Percentiles rank a stretch among this genome's conserved stretches.
Evolutionary conservation across 2,113 vertebrate genomes (phyloP).

Genomic region (Romanogobio albipinnatus): DNA sequence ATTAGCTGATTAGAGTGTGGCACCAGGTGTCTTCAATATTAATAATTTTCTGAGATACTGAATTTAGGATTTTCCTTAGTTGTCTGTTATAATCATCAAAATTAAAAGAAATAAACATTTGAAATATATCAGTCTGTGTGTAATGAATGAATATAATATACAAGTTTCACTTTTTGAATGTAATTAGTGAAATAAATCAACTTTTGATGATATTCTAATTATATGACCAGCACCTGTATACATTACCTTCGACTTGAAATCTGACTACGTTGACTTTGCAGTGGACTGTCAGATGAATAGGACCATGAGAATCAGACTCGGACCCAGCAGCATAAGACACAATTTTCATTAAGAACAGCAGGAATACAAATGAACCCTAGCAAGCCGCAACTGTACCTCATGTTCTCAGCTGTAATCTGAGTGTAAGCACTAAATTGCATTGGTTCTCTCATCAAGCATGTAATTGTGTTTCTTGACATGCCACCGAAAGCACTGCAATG

Average conservation of each 20-base stretch:
- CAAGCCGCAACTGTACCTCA: neutral
- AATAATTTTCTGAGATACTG: too few species aligned
- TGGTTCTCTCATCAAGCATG: conserved; percentile 53
- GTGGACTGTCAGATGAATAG: neutral
- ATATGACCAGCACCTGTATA: too few species aligned
- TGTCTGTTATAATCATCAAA: too few species aligned
- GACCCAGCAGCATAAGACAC: conserved; percentile 42
- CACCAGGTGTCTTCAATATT: too few species aligned
- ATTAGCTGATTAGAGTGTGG: too few species aligned
- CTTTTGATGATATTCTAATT: too few species aligned
- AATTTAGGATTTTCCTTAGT: too few species aligned
- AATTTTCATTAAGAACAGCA: conserved; percentile 50
- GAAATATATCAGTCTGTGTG: too few species aligned
- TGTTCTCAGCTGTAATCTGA: conserved; percentile 54
- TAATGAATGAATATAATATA: too few species aligned
- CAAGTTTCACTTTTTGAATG: too few species aligned
- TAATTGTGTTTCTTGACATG: conserved; percentile 59
- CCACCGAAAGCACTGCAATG: conserved; percentile 45
- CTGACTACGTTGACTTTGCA: neutral
- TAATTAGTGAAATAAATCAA: too few species aligned
- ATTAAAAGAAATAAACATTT: too few species aligned
- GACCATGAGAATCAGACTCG: conserved; percentile 4
- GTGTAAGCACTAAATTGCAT: conserved; percentile 52
- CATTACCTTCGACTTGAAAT: neutral
- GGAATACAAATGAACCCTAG: conserved; percentile 51